These are phyloP conservation scores for Tonatia bakeri DNA, from an alignment of 2,113 vertebrate species.

Conservation along the genomic window DNA sequence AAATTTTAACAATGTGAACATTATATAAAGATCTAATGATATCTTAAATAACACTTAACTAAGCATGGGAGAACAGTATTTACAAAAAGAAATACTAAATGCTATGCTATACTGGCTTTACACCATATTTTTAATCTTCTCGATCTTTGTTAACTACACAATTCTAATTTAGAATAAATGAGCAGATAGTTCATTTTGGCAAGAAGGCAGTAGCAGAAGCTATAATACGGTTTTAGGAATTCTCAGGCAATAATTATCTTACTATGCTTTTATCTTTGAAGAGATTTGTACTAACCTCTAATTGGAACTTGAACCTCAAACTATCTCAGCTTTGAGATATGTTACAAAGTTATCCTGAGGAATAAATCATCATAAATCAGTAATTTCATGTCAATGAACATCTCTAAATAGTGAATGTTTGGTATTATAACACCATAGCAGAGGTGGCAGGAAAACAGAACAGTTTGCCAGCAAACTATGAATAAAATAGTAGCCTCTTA, in stretches of 20 bases:
- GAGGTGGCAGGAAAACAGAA: background rate
- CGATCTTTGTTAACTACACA: constrained; percentile 41
- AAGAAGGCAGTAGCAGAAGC: background rate
- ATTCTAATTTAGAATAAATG: constrained; percentile 51
- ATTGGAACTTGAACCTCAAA: constrained; percentile 16
- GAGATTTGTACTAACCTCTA: constrained; percentile 8
- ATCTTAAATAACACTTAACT: constrained; percentile 58
- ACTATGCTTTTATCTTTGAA: constrained; percentile 40
- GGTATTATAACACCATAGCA: background rate
- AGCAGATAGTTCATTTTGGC: constrained; percentile 46
- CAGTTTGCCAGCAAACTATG: background rate
- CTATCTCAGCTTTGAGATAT: background rate
- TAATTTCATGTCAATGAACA: background rate
- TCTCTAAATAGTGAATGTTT: background rate
- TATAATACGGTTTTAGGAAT: background rate
- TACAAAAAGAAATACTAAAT: constrained; percentile 41
- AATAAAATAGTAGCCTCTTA: too few relatives aligned
- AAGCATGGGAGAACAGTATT: constrained; percentile 37
- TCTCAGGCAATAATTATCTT: constrained; percentile 39
- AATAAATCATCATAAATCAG: background rate
- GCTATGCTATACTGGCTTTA: background rate
- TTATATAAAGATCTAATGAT: background rate
- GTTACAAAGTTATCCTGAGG: background rate
- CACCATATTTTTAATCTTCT: background rate
- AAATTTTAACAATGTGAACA: constrained; percentile 42